Evolutionary conservation across 2,797 vertebrate species (phyloP), one percentile per base, ranked within the genome.

Genomic region (Peromyscus eremicus): DNA sequence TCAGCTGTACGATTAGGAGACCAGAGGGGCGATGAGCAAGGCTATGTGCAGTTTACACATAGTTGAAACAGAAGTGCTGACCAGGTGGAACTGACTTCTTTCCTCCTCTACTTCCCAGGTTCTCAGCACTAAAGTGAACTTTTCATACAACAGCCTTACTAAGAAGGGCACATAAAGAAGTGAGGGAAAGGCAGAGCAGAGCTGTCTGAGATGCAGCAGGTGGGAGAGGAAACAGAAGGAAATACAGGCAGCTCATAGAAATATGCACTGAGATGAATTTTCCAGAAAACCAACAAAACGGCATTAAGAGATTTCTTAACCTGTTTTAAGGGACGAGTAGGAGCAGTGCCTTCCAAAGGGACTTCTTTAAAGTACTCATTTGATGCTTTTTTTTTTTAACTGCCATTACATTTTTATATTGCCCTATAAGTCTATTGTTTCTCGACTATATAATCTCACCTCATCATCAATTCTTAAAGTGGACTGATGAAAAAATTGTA

Each of bases 401-500:
- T 62, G 55, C 23, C 16, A 80, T 43, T 94, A 55, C 27, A 49
- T 84, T 92, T 93, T 68, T 92, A 52, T 87, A 88, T 27, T 90
- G 49, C 92, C 32, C 81, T 84, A 23, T 60, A 81, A 79, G 85
- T 80, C 81, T n/a, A 17, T 40, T 66, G 70, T 80, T 64, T 94
- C 34, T 90, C 37, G 5, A 91, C 49, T 91, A 81, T 90, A 71
- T 14, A 17, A 37, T 81, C 34, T 91, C 43, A 75, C 34, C 9
- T 40, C 46, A 86, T 55, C 60, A 82, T 81, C 70, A 86, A 49
- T 92, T 94, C 79, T 89, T 92, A 73, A 96, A 70, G 8, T 73
- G 10, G 43, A 43, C 10, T 60, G 7, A 94, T 40, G 75, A 80
- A 82, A 93, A 83, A 55, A 49, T 3, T 68, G 1, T 87, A 89